Evolutionary conservation across 2,888 invertebrate genomes (phyloP).

Genomic region (Syritta pipiens): DNA sequence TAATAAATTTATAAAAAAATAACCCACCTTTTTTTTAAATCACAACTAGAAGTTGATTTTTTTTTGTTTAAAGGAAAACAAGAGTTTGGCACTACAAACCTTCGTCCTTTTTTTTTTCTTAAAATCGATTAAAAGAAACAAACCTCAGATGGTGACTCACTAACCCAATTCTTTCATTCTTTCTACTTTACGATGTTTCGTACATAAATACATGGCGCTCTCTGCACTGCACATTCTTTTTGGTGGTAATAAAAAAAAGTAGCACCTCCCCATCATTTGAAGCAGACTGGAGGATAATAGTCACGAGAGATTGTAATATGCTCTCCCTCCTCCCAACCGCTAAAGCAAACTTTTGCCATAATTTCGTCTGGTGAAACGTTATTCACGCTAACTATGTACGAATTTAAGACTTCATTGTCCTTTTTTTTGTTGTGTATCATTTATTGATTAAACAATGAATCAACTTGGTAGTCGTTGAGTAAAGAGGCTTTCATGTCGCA

Average conservation of each 20-base stretch:
- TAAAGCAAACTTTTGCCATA: not conserved
- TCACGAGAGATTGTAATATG: conserved; percentile 13
- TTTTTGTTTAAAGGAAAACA: too few relatives aligned
- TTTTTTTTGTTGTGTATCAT: not conserved
- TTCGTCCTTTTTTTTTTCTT: not conserved
- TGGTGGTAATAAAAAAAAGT: not conserved
- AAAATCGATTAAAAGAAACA: conserved; percentile 11
- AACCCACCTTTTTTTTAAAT: too few relatives aligned
- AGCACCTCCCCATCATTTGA: not conserved
- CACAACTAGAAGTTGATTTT: too few relatives aligned
- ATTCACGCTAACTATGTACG: not conserved
- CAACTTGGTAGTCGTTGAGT: conserved; percentile 1
- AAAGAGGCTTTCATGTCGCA: not conserved
- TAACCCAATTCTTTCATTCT: conserved; percentile 9
- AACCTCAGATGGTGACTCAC: conserved; percentile 10
- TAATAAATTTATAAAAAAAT: too few relatives aligned
- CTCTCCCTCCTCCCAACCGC: too few relatives aligned
- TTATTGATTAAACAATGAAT: conserved; percentile 44
- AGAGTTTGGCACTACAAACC: too few relatives aligned
- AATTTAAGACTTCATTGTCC: too few relatives aligned
- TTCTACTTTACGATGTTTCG: not conserved
- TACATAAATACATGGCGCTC: not conserved
- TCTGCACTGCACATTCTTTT: not conserved
- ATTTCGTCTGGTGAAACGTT: not conserved
- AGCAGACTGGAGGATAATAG: conserved; percentile 17